Evolutionary conservation across 1,140 invertebrate species (phyloP).

Genomic region (Arion vulgaris): DNA sequence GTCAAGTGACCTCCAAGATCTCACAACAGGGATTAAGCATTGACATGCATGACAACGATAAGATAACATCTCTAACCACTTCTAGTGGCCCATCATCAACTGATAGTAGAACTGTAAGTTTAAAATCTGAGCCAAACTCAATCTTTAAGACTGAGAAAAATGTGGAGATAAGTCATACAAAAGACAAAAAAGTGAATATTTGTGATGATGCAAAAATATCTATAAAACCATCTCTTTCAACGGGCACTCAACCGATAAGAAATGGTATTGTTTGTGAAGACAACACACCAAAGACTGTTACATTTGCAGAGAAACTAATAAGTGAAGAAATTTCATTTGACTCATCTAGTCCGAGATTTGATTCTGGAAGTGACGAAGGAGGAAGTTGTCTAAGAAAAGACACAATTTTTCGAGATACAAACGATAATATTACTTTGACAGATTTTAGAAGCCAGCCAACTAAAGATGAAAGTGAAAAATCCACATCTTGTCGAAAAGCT

Average conservation of each 20-base stretch:
- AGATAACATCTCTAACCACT: background rate
- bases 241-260: background rate
- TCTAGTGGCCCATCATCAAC: background rate
- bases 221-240: background rate
- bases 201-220: background rate
- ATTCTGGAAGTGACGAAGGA: slow-evolving; percentile 44
- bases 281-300: slow-evolving; percentile 33
- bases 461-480: slow-evolving; percentile 48
- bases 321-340: slow-evolving; percentile 48
- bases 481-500: slow-evolving; percentile 40
- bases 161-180: background rate
- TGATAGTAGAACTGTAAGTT: background rate
- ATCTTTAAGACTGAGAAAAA: background rate
- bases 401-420: background rate
- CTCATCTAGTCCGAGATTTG: slow-evolving; percentile 31
- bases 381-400: background rate
- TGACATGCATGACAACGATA: background rate
- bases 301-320: slow-evolving; percentile 43
- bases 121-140: background rate
- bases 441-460: slow-evolving; percentile 25
- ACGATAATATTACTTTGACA: background rate
- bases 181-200: background rate
- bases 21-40: background rate
- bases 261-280: background rate
- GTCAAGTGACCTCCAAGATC: background rate